Evolutionary conservation across 2,797 vertebrate genomes (phyloP), one percentile per base, ranked within the genome.

Genomic region (Acipenser ruthenus): DNA sequence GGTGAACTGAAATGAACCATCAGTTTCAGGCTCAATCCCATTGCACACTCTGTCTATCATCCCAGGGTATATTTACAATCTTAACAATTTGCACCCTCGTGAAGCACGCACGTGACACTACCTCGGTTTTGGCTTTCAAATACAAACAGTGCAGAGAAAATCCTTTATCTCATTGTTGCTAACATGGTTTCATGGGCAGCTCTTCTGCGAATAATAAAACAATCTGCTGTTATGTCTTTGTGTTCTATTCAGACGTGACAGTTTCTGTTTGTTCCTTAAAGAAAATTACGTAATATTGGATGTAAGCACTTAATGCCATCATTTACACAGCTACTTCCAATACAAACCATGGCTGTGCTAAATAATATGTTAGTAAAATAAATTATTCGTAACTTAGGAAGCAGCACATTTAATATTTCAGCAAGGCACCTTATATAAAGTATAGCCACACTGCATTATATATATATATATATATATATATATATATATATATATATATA

Each of bases 1-100:
- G 87, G 87, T 88, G 88, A 89, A 87, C 86, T 84, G 86, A 84
- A 84, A 83, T 9, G 68, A 79, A 78, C 82, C 82, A 67, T 84
- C 82, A 73, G 85, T 74, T 85, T 76, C 80, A 81, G 78, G 62
- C 81, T 65, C 23, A 8, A 78, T 76, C 75, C 79, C 80, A 78
- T 70, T 75, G 84, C 84, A 75, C 77, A 75, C 71, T 63, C 74
- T 82, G 87, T 80, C 85, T 82, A 49, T 85, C 87, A 84, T 85
- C 87, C 84, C 73, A 0, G 85, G 87, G 86, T 87, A 55, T n/a
- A 85, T 84, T 86, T 83, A 79, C 69, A 83, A 78, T 87, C 82
- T 83, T 84, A 84, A 78, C 87, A 85, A 84, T 83, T 55, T 55
- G 53, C 53, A 55, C 53, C 53, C 53, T n/a, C 0, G 10, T 55